A percentile compares a stretch with the other conserved stretches of the same genome.
Evolutionary conservation across 2,797 vertebrate genomes (phyloP).

Genomic region (Bryconaethiops microstoma): DNA sequence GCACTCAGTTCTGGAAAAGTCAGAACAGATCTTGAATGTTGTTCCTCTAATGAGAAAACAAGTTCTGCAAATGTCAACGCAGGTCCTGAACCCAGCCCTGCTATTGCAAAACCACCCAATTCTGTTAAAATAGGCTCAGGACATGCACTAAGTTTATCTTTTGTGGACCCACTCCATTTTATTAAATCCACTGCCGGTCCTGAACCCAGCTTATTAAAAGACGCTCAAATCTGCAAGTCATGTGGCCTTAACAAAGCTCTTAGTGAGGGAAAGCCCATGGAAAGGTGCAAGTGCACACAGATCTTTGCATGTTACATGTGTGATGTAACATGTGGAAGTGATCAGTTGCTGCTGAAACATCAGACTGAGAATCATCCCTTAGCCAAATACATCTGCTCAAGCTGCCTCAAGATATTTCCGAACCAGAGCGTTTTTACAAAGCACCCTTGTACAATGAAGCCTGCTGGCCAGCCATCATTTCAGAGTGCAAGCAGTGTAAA

Average conservation of each 20-base stretch:
- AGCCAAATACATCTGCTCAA: conserved; percentile 45
- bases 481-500: background rate
- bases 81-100: background rate
- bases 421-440: conserved; percentile 33
- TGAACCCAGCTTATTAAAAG: background rate
- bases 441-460: conserved; percentile 42
- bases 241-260: conserved; percentile 31
- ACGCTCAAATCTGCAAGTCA: background rate
- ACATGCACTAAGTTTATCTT: background rate
- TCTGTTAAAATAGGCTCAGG: background rate
- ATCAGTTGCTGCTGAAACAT: conserved; percentile 32
- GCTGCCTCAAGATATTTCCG: conserved; percentile 50
- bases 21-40: background rate
- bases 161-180: background rate
- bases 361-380: conserved; percentile 19
- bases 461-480: background rate
- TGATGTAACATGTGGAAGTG: background rate
- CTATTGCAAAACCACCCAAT: background rate
- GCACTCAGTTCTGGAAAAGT: background rate
- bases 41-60: background rate
- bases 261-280: background rate
- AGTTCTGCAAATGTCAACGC: background rate
- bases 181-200: background rate
- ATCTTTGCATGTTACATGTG: conserved; percentile 22
- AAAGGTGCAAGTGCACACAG: conserved; percentile 5